Evolutionary conservation across 2,113 vertebrate species (phyloP), one percentile per base, ranked within the genome.

Genomic region (Centropus unirufus): DNA sequence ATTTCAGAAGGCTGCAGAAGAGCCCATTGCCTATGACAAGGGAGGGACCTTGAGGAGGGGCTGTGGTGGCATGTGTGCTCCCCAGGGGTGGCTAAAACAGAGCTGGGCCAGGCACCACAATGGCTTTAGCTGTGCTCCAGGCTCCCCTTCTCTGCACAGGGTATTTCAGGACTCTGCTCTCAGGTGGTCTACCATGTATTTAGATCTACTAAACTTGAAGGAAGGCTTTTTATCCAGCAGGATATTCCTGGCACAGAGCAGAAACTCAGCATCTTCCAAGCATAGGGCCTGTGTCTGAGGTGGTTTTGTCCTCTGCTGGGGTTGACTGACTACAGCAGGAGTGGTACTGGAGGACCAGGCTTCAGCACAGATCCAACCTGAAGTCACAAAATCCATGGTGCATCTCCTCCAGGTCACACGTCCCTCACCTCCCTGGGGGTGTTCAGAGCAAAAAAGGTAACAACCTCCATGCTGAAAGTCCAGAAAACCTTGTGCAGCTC

Each of bases 31-130:
- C 34, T 80, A 46, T 6, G 59, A 55, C 0, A 3, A 82, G 42
- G 39, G 21, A 46, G 12, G 46, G 32, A 36, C 69, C 44, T 18
- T 15, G 30, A 69, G 42, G 16, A 68, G 14, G n/a, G 15, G 12
- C 15, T 36, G 54, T 14, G 63, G 51, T 20, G 52, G 24, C 47
- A 30, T 1, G 0, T 9, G 27, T 0, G 2, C 0, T 40, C 44
- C 73, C 24, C 61, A 52, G 58, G 44, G 10, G 32, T 19, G 66
- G 47, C 19, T 63, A 8, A 75, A 87, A 13, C 0, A 3, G 29
- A 36, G 10, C 70, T 52, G 54, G 44, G 23, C 7, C 27, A 58
- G 34, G 47, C 12, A 22, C 9, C 15, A 40, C 12, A 27, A 40
- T 52, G 32, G n/a, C 6, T 54, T 61, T 47, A 39, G 11, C 30